Evolutionary conservation across 1,140 invertebrate genomes (phyloP).

Genomic region (Platorchestia sp.): DNA sequence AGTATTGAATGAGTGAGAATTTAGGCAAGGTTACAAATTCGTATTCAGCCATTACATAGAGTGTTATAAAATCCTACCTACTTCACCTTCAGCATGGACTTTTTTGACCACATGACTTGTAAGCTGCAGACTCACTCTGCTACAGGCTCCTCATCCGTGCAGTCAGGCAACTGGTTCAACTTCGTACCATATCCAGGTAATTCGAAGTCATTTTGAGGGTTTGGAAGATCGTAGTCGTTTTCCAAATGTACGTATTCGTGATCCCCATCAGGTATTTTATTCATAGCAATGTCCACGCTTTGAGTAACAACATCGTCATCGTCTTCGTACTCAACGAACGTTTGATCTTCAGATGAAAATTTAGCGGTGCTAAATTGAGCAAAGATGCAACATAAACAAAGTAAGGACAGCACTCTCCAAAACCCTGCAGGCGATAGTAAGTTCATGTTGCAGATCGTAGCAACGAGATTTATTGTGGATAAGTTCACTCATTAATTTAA

Average conservation of each 20-base stretch:
- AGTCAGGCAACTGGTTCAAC: constrained; percentile 14
- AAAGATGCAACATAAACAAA: neutral
- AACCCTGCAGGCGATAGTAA: neutral
- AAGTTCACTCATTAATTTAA: neutral
- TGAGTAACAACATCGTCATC: neutral
- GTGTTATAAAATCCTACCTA: neutral
- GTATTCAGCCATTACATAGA: no score
- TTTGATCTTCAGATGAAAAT: neutral
- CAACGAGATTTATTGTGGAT: neutral
- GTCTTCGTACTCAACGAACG: neutral
- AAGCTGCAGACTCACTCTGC: constrained; percentile 1
- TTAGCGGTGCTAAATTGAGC: neutral
- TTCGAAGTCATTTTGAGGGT: neutral
- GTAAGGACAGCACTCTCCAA: neutral
- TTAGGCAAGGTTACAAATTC: no score
- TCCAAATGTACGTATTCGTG: neutral
- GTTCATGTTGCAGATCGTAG: neutral
- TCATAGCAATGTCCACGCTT: neutral
- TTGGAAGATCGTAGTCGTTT: neutral
- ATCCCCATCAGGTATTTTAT: neutral
- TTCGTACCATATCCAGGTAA: neutral
- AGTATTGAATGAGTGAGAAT: no score
- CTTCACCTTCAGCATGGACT: neutral
- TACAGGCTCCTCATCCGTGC: constrained; percentile 6
- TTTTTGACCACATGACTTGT: neutral